Base-by-base conservation (phyloP, 2,113 vertebrate species). In the Lethenteron reissneri region DNA sequence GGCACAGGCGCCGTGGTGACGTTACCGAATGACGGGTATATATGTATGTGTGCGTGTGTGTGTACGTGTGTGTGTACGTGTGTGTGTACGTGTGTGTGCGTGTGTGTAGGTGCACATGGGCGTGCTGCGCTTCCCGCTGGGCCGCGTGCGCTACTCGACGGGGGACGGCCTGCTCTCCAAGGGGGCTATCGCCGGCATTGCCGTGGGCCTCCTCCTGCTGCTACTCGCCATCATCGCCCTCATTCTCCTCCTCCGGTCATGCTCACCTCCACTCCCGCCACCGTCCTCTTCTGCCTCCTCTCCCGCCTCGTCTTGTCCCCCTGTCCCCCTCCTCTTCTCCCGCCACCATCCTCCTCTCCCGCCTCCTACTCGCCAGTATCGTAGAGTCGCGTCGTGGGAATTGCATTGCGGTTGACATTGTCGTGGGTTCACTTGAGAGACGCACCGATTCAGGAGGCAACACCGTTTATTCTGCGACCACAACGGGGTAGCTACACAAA, bases 191-290 rank as follows among this genome's bases (percentile, higher is more conserved):
- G 64, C 64, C 25, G 64, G 64, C n/a, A 11, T 68, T 25, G 25
- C 25, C 64, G 25, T 25, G 25, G 64, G n/a, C n/a, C n/a, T 68
- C 64, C 2, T 68, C 25, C 9, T 68, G 2, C 25, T 11, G n/a
- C 25, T 68, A 11, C 11, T 68, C 25, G n/a, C 25, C 9, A 68
- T 68, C 64, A 2, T 3, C n/a, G 64, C 64, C 64, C n/a, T 68
- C 64, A 68, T 68, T 9, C 64, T 68, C 64, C 64, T 68, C 64
- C 25, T 68, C n/a, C 64, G 64, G 64, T 68, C 41, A 41, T 41
- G 41, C 41, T 41, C 41, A 41, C 41, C 4, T 41, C 4, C 41
- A 41, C 41, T 41, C 41, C 41, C 41, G 41, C 41, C 41, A 41
- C 41, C 41, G n/a, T 41, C 41, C 41, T 41, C 41, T 41, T 41